These are phyloP conservation scores for Cephalopachus bancanus DNA, from an alignment of 2,797 vertebrate genomes.

Conservation along the genomic window DNA sequence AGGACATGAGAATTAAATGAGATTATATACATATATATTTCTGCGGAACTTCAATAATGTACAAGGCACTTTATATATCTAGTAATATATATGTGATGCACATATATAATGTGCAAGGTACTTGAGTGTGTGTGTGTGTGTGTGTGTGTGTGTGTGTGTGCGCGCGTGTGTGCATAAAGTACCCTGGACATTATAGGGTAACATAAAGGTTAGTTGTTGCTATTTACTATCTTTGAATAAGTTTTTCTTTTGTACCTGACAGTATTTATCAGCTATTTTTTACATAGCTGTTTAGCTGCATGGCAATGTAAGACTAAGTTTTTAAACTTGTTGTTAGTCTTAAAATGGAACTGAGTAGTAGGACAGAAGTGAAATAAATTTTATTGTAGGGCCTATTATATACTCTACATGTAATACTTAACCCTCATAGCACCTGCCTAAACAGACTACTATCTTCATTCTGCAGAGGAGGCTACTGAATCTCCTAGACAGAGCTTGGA, in stretches of 20 bases:
- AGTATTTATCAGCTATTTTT: not conserved
- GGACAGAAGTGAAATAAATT: not conserved
- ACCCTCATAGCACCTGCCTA: not conserved
- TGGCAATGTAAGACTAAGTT: conserved; percentile 20
- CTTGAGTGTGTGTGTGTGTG: not conserved
- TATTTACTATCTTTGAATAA: not conserved
- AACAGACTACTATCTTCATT: not conserved
- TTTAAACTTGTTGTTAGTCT: conserved; percentile 52
- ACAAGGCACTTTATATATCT: not conserved
- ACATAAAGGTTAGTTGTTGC: conserved; percentile 23
- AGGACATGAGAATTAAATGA: conserved; percentile 20
- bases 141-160: too few relatives aligned
- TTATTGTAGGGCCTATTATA: not conserved
- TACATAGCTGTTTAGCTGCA: not conserved
- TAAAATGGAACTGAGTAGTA: conserved; percentile 41
- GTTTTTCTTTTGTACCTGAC: conserved; percentile 29
- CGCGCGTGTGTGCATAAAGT: not conserved
- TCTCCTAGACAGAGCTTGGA: conserved; percentile 9
- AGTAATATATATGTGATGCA: not conserved
- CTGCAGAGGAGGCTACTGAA: conserved; percentile 12
- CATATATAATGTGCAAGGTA: not conserved
- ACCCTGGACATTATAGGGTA: not conserved
- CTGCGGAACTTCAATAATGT: not conserved
- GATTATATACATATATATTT: not conserved
- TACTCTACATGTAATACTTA: not conserved